phyloP scores from a whole-genome alignment of 2,888 invertebrate species.

The Dyspetes luteomarginatus region DNA sequence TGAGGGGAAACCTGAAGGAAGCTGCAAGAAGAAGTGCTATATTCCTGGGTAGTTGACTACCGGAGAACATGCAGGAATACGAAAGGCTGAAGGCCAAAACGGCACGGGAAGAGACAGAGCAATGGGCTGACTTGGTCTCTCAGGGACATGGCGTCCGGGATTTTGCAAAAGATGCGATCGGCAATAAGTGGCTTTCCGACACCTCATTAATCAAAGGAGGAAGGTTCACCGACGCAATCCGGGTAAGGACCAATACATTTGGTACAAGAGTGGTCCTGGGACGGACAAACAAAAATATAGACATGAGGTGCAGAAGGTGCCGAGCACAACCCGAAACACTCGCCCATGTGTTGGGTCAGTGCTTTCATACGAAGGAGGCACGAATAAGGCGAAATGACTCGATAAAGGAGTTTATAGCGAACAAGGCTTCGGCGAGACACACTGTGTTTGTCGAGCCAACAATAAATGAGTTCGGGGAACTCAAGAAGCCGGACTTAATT shows the following conservation, averaged over 20 bases:
- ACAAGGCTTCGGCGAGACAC: not conserved
- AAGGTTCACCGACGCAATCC: slow-evolving; percentile 44
- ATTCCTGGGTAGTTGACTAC: not conserved
- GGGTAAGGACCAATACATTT: slow-evolving; percentile 58
- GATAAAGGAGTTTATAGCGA: slow-evolving; percentile 30
- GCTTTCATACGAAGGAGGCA: slow-evolving; percentile 44
- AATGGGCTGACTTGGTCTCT: slow-evolving; percentile 7
- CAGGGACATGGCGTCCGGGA: slow-evolving; percentile 22
- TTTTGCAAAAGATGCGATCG: slow-evolving; percentile 18
- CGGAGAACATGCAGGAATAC: not conserved
- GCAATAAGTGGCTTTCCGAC: slow-evolving; percentile 30
- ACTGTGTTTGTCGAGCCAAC: slow-evolving; percentile 34
- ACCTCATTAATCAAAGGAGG: slow-evolving; percentile 22
- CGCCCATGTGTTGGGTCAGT: slow-evolving; percentile 74
- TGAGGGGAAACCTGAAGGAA: not conserved
- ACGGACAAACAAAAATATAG: not conserved
- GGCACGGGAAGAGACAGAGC: not conserved
- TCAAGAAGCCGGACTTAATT: slow-evolving; percentile 75
- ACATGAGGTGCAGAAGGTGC: slow-evolving; percentile 71
- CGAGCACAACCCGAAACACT: slow-evolving; percentile 72
- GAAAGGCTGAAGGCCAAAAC: not conserved
- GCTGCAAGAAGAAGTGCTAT: not conserved
- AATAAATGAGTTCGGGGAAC: slow-evolving; percentile 52
- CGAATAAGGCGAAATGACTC: slow-evolving; percentile 58
- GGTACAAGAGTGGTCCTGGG: slow-evolving; percentile 39